Base-by-base conservation (phyloP, 2,113 vertebrate genomes). In the Sardina pilchardus region DNA sequence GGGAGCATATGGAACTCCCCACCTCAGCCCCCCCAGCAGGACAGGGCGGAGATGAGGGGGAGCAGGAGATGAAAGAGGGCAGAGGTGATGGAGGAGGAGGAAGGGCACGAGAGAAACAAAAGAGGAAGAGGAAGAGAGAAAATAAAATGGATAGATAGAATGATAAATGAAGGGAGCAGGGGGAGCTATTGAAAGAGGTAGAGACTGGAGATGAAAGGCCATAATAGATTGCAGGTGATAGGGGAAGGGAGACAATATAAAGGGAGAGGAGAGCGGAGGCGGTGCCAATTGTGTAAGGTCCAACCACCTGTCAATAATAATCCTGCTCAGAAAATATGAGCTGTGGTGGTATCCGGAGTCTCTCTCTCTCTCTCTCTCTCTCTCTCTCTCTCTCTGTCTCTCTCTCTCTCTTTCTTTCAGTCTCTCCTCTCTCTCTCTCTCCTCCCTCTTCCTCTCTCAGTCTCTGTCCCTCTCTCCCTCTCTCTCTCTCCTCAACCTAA, bases 1-100 rank as follows among this genome's bases (percentile, higher is more conserved):
- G 47, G 8, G 85, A 90, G 87, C 92, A 92, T 91, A 93, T 92
- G 92, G 90, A 88, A 88, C 67, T 81, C 45, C 39, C 50, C 26
- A 83, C 90, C 92, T 93, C 78, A 88, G 85, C 50, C 39, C 9
- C 9, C 36, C 44, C 36, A 43, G 83, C 36, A 1, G 10, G 7
- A 71, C 63, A 17, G n/a, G 34, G 71, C n/a, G 36, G 43, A 24
- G 34, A 47, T 24, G n/a, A 30, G 81, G 86, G 24, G 14, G 6
- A 30, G 26, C n/a, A 26, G 10, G 34, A 48, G 39, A 43, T 59
- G 86, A 87, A 85, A 85, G 3, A 78, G 71, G 53, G 30, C 12
- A 85, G 80, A 86, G 81, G 3, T 84, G 81, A 78, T 80, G 87
- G 82, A 86, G 85, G 12, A 84, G 85, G 26, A 78, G 71, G 14